Base-by-base conservation (phyloP, 2,113 vertebrate species). In the Cranoglanis bouderius region DNA sequence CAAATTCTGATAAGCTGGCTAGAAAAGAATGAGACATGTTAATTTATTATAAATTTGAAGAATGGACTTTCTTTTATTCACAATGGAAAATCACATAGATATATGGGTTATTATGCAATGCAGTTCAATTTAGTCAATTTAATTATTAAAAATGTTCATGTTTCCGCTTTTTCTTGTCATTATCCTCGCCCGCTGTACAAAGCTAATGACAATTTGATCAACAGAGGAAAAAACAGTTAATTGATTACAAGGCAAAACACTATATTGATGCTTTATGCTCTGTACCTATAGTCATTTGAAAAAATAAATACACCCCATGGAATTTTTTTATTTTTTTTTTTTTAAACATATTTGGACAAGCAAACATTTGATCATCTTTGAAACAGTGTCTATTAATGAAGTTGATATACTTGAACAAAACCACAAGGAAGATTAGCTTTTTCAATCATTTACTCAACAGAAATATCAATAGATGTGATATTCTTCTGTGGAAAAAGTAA, bases 1-100 rank as follows among this genome's bases (percentile, higher is more conserved):
- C 92, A 99, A 94, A 92, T 99, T 99, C 93, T 99, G 98, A 93
- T 98, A 99, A 55, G 98, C 98, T 86, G 98, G 98, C 97, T 99
- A 84, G 43, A 65, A 89, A 67, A 85, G 19, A 86, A 26, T 49
- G 2, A 6, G 46, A 35, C 85, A 49, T 7, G 29, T 57, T 12
- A 61, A 4, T 40, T 55, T 40, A 77, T 29, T 35, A 84, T 59
- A 51, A 53, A 77, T 49, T 7, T 16, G 26, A n/a, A n/a, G 12
- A 77, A 2, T 49, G 3, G 26, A 14, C 29, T 13, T 29, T 77
- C 46, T 40, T n/a, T 49, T 49, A 29, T 49, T 46, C 74, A 46
- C 24, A 24, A 49, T 29, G 0, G 29, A 51, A 51, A 51, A n/a
- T 51, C 74, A 53, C 13, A 3, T 80, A n/a, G 24, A 18, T 14